phyloP scores from a whole-genome alignment of 2,888 invertebrate species.

The Apotomis betuletana region DNA sequence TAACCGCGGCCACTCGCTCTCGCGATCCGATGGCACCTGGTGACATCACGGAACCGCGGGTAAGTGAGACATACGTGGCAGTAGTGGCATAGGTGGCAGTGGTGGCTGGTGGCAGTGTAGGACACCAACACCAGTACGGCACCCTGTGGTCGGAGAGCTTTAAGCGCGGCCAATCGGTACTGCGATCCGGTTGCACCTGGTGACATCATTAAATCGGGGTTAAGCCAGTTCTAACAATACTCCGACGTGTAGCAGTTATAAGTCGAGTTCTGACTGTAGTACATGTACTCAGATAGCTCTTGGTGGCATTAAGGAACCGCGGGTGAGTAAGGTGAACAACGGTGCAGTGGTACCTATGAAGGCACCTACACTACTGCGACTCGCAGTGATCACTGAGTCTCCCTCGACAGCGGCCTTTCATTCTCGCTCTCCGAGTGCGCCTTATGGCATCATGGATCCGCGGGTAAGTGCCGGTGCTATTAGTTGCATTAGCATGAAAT shows the following conservation, averaged over 20 bases:
- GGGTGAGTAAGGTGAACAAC: too few relatives aligned
- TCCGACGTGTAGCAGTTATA: too few relatives aligned
- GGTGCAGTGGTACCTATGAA: too few relatives aligned
- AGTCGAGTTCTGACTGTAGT: too few relatives aligned
- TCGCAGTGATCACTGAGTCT: too few relatives aligned
- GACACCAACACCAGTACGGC: slow-evolving; percentile 85
- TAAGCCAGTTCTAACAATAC: slow-evolving; percentile 50
- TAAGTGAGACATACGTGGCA: slow-evolving; percentile 72
- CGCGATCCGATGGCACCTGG: slow-evolving; percentile 89
- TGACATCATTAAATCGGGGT: slow-evolving; percentile 91
- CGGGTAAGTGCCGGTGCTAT: slow-evolving; percentile 71
- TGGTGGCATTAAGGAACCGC: too few relatives aligned
- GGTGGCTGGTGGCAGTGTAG: slow-evolving; percentile 69
- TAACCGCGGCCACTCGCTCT: slow-evolving; percentile 88
- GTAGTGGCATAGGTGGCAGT: slow-evolving; percentile 77
- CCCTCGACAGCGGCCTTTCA: slow-evolving; percentile 82
- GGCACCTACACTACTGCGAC: too few relatives aligned
- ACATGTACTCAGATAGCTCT: too few relatives aligned
- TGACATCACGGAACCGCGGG: slow-evolving; percentile 91
- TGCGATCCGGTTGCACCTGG: slow-evolving; percentile 89
- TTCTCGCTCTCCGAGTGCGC: slow-evolving; percentile 88
- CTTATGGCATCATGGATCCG: slow-evolving; percentile 92
- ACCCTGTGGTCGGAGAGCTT: slow-evolving; percentile 89
- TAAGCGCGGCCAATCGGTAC: slow-evolving; percentile 88
- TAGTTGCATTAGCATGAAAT: slow-evolving; percentile 84